Percentiles rank a stretch among this genome's conserved stretches.
These are phyloP conservation scores for Sebastes schlegelii DNA, from an alignment of 2,113 vertebrate genomes.

Conservation along the genomic window DNA sequence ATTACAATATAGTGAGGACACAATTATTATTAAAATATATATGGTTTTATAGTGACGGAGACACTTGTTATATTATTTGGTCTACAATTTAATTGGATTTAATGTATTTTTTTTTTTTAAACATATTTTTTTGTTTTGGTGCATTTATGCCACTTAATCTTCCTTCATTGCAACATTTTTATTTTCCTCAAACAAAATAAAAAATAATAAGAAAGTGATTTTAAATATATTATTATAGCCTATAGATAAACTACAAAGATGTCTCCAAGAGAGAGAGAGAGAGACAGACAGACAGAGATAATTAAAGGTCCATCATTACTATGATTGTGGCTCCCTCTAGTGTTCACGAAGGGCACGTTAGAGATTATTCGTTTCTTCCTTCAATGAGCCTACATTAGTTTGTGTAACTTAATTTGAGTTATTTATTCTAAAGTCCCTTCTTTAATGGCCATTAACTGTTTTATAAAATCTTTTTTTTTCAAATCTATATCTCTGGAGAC, in stretches of 20 bases:
- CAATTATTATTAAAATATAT: background rate
- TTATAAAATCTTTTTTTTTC: background rate
- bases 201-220: background rate
- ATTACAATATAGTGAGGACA: background rate
- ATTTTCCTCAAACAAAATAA: background rate
- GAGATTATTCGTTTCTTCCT: background rate
- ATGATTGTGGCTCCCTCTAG: conserved; percentile 66
- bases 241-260: background rate
- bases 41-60: background rate
- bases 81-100: background rate
- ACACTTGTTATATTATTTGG: background rate
- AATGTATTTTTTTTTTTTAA: background rate
- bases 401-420: background rate
- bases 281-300: background rate
- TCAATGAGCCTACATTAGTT: background rate
- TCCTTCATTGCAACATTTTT: background rate
- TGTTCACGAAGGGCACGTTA: background rate
- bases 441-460: background rate
- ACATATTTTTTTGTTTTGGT: background rate
- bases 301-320: conserved; percentile 9
- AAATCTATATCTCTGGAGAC: background rate
- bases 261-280: background rate
- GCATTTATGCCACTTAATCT: background rate
- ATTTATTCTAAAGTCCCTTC: background rate
- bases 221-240: too few relatives aligned